Evolutionary conservation across 1,140 invertebrate species (phyloP).

Genomic region (Eriosoma lanigerum): DNA sequence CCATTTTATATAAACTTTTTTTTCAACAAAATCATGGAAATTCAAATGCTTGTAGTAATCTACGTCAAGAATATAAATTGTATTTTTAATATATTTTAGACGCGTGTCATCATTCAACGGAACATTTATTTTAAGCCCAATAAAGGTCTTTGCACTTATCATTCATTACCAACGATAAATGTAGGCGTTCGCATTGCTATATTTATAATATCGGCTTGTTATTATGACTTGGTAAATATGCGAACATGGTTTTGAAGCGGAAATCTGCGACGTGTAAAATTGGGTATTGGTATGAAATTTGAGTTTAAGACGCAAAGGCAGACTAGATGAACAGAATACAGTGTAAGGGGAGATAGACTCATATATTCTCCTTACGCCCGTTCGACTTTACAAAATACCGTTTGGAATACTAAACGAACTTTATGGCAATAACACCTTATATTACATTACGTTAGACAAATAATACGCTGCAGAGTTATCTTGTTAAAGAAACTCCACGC

Average conservation of each 20-base stretch:
- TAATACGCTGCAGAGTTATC: conserved; percentile 37
- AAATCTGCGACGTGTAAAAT: conserved; percentile 26
- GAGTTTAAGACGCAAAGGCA: neutral
- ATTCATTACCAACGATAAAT: neutral
- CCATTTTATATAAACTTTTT: too few species aligned
- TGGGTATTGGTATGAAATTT: conserved; percentile 28
- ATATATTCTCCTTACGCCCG: conserved; percentile 10
- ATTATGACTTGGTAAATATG: neutral
- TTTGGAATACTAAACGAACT: conserved; percentile 50
- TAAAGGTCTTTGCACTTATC: neutral
- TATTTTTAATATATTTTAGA: neutral
- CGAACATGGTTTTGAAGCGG: neutral
- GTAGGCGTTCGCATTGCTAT: neutral
- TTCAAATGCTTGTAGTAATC: neutral
- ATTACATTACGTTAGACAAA: conserved; percentile 42
- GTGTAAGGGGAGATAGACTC: neutral
- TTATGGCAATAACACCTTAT: conserved; percentile 30
- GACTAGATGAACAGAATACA: neutral
- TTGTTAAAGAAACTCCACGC: conserved; percentile 32
- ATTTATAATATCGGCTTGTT: too few species aligned
- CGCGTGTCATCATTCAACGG: neutral
- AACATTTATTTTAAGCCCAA: neutral
- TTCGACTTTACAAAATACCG: conserved; percentile 18
- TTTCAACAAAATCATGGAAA: neutral
- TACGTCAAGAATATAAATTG: conserved; percentile 5